A percentile compares a stretch with the other conserved stretches of the same genome.
These are phyloP conservation scores for Glareola pratincola DNA, from an alignment of 2,113 vertebrate genomes.

Conservation along the genomic window DNA sequence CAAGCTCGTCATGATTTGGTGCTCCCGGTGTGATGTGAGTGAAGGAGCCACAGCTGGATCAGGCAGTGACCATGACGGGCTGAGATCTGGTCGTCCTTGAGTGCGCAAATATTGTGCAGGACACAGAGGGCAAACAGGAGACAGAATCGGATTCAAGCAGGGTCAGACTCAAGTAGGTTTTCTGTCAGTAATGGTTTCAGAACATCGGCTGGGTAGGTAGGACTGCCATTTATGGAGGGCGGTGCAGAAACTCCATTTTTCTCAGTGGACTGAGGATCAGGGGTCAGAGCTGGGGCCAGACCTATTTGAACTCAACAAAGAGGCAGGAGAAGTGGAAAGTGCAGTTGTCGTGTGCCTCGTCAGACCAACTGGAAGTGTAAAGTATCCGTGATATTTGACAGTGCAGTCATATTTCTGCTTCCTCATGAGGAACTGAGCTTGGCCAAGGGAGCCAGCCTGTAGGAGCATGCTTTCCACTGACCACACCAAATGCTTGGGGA, in stretches of 20 bases:
- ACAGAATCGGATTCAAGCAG: not conserved
- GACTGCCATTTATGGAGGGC: not conserved
- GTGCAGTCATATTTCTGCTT: not conserved
- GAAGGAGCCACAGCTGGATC: not conserved
- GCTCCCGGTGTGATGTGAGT: not conserved
- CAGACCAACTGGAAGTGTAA: not conserved
- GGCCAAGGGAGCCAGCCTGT: not conserved
- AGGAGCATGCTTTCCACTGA: not conserved
- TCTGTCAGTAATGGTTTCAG: not conserved
- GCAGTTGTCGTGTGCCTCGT: not conserved
- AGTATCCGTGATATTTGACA: not conserved
- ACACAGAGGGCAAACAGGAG: not conserved
- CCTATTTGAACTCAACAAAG: not conserved
- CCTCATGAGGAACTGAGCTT: not conserved
- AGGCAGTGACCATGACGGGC: accelerated
- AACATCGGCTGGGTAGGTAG: not conserved
- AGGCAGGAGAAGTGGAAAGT: not conserved
- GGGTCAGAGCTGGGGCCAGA: accelerated
- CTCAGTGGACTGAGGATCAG: not conserved
- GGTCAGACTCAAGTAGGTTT: not conserved
- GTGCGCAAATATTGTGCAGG: not conserved
- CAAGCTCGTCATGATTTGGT: not conserved
- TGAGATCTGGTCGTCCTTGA: not conserved
- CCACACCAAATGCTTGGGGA: not conserved
- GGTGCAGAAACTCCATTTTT: not conserved